Evolutionary conservation across 2,888 invertebrate genomes (phyloP).

Genomic region (Leucoma salicis): DNA sequence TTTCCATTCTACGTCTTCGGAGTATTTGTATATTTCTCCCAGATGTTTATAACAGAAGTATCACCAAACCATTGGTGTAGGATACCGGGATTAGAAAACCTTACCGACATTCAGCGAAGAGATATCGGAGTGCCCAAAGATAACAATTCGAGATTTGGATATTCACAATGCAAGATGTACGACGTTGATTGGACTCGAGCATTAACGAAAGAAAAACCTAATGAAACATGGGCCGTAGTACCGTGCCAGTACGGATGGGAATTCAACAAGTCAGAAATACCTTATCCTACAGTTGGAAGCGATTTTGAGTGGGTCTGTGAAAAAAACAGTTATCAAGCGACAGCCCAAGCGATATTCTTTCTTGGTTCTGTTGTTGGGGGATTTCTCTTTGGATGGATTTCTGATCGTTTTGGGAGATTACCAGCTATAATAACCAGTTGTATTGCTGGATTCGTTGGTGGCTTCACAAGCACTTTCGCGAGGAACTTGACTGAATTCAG

Average conservation of each 20-base stretch:
- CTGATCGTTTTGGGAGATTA: conserved; percentile 56
- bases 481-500: conserved; percentile 48
- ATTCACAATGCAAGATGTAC: conserved; percentile 50
- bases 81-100: conserved; percentile 47
- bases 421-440: conserved; percentile 49
- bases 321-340: conserved; percentile 56
- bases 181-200: conserved; percentile 54
- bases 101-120: conserved; percentile 43
- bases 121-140: conserved; percentile 45
- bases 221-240: conserved; percentile 43
- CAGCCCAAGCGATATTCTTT: conserved; percentile 58
- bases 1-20: conserved; percentile 49
- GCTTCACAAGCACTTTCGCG: conserved; percentile 47
- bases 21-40: conserved; percentile 45
- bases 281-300: conserved; percentile 58
- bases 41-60: conserved; percentile 50
- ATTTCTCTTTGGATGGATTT: conserved; percentile 52
- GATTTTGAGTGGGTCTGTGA: conserved; percentile 61
- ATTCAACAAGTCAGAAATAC: conserved; percentile 56
- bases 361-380: conserved; percentile 56
- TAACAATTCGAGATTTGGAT: conserved; percentile 42
- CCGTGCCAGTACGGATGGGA: conserved; percentile 61
- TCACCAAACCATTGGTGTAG: conserved; percentile 52
- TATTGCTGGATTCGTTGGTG: conserved; percentile 49
- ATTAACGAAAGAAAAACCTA: conserved; percentile 36